Evolutionary conservation across 2,797 vertebrate species (phyloP).

Genomic region (Periparus ater): DNA sequence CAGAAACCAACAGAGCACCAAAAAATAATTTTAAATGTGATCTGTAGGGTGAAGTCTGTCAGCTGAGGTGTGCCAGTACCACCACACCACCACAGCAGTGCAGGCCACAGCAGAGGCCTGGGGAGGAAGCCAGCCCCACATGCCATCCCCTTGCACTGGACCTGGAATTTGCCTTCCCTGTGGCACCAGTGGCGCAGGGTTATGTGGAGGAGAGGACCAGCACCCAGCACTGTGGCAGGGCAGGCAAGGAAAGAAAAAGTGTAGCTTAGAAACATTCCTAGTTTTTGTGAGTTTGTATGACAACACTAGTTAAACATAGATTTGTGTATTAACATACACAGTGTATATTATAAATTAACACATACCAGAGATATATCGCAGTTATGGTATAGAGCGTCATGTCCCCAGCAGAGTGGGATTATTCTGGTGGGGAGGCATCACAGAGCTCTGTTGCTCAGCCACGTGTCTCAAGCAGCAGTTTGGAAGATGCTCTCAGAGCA

Average conservation of each 20-base stretch:
- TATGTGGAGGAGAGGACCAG: not conserved
- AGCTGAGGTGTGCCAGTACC: not conserved
- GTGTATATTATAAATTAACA: slow-evolving; percentile 69
- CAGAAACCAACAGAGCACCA: not conserved
- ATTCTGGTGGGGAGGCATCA: not conserved
- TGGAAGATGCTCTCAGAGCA: not conserved
- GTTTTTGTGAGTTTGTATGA: slow-evolving; percentile 56
- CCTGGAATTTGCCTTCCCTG: fast-evolving
- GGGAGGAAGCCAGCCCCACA: fast-evolving
- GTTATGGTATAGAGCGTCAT: slow-evolving; percentile 28
- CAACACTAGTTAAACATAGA: slow-evolving; percentile 63
- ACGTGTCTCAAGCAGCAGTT: fast-evolving
- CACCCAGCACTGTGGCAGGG: not conserved
- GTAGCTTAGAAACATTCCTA: slow-evolving; percentile 55
- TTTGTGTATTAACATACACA: slow-evolving; percentile 59
- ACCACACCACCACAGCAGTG: not conserved
- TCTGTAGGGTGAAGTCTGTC: not conserved
- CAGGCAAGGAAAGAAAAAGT: not conserved
- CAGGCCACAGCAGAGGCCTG: not conserved
- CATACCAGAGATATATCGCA: slow-evolving; percentile 53
- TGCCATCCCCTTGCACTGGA: not conserved
- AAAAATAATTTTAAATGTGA: not conserved
- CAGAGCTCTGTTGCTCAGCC: not conserved
- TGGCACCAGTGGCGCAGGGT: not conserved
- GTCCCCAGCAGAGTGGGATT: not conserved